Conservation (phyloP, 2,888 invertebrate genomes). For the Cerastoderma edule region DNA sequence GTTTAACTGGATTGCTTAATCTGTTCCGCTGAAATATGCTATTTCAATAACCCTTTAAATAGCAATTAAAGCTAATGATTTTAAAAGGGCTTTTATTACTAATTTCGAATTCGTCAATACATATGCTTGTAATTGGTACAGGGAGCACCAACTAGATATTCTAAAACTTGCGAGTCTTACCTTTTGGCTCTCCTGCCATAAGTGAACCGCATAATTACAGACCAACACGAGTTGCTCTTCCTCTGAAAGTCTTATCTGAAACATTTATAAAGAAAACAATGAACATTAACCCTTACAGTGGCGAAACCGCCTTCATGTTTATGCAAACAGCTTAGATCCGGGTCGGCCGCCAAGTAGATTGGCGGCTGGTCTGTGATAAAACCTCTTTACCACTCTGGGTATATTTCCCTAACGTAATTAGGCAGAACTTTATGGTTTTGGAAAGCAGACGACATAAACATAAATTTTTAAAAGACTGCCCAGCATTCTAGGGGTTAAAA, state of each 20-base stretch:
- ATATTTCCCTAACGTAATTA: neutral
- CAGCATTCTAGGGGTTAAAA: too few species aligned
- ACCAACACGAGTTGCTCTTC: slow-evolving; percentile 48
- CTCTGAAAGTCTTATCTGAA: slow-evolving; percentile 43
- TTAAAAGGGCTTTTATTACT: neutral
- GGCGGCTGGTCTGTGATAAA: too few species aligned
- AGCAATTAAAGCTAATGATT: neutral
- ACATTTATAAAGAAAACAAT: neutral
- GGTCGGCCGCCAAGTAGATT: too few species aligned
- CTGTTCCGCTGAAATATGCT: neutral
- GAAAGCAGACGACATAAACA: too few species aligned
- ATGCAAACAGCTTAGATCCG: too few species aligned
- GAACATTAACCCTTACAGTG: neutral
- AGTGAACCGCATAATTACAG: slow-evolving; percentile 54
- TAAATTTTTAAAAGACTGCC: too few species aligned
- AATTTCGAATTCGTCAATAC: neutral
- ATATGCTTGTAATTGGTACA: neutral
- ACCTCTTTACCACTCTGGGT: too few species aligned
- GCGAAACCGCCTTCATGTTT: neutral
- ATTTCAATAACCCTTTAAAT: neutral
- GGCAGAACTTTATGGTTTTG: too few species aligned
- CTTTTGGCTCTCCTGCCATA: slow-evolving; percentile 49
- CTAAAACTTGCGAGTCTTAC: slow-evolving; percentile 28
- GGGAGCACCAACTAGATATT: neutral
- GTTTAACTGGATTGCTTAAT: too few species aligned